Percentiles rank a stretch among this genome's conserved stretches.
Evolutionary conservation across 2,113 vertebrate species (phyloP).

Genomic region (Gila orcuttii): DNA sequence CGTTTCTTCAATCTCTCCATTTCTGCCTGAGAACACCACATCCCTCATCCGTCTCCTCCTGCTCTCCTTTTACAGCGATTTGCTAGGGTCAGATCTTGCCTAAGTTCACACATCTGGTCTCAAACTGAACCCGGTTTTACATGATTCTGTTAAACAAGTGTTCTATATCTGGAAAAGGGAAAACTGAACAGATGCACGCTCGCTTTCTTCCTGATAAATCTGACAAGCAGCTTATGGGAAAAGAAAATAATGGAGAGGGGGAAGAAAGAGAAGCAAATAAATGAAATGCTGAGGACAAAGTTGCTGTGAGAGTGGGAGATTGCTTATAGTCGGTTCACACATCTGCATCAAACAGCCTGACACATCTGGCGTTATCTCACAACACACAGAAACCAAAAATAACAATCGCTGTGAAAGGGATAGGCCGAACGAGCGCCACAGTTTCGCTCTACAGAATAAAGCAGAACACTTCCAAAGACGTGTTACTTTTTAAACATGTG

Average conservation of each 20-base stretch:
- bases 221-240: slow-evolving; percentile 38
- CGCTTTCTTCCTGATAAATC: slow-evolving; percentile 43
- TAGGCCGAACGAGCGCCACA: slow-evolving; percentile 7
- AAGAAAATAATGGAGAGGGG: background rate
- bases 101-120: slow-evolving; percentile 44
- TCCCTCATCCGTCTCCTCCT: slow-evolving; percentile 32
- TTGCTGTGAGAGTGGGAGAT: slow-evolving; percentile 2
- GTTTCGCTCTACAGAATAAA: slow-evolving; percentile 24
- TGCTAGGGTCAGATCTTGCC: slow-evolving; percentile 37
- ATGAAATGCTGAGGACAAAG: slow-evolving; percentile 10
- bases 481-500: slow-evolving; percentile 35
- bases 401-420: slow-evolving; percentile 40
- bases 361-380: slow-evolving; percentile 53
- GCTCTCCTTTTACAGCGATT: background rate
- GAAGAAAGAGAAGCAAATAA: slow-evolving; percentile 18
- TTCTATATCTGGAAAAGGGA: slow-evolving; percentile 37
- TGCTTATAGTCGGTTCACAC: slow-evolving; percentile 54
- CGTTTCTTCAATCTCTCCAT: slow-evolving; percentile 40
- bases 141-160: slow-evolving; percentile 22
- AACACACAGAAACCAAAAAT: slow-evolving; percentile 50
- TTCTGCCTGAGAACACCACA: slow-evolving; percentile 38
- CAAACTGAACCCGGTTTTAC: slow-evolving; percentile 35
- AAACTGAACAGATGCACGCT: slow-evolving; percentile 48
- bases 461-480: slow-evolving; percentile 22
- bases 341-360: slow-evolving; percentile 56